A percentile compares a stretch with the other conserved stretches of the same genome.
phyloP scores from a whole-genome alignment of 2,113 vertebrate genomes.

The Sinocyclocheilus maitianheensis region DNA sequence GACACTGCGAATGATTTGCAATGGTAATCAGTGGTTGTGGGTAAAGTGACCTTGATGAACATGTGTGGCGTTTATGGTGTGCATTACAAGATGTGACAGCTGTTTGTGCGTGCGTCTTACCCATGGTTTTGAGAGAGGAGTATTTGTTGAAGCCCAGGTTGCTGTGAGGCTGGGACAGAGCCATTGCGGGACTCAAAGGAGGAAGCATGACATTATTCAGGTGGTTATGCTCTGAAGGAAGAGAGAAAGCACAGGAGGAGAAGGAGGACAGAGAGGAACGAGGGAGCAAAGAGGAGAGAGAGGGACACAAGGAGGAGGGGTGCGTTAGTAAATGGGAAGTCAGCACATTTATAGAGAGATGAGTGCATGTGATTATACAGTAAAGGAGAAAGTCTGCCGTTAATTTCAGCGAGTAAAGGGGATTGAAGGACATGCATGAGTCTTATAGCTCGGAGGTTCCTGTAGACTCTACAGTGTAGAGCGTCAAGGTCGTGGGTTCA shows the following conservation, averaged over 20 bases:
- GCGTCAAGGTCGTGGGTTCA: background rate
- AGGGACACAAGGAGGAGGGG: constrained; percentile 1
- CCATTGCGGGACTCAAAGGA: constrained; percentile 74
- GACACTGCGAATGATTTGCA: constrained; percentile 17
- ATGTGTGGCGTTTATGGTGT: background rate
- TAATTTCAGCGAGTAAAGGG: constrained; percentile 5
- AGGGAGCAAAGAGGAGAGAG: background rate
- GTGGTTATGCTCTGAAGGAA: constrained; percentile 72
- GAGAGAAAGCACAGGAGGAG: constrained; percentile 38
- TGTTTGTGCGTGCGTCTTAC: constrained; percentile 63
- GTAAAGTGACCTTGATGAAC: constrained; percentile 30
- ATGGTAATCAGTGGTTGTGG: constrained; percentile 32
- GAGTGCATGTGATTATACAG: constrained; percentile 20
- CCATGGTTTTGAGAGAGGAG: constrained; percentile 74
- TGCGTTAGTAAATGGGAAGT: constrained; percentile 20
- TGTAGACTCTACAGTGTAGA: background rate
- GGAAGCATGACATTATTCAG: constrained; percentile 76
- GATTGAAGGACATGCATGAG: background rate
- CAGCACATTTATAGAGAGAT: constrained; percentile 12
- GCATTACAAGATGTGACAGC: background rate
- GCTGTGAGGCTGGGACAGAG: constrained; percentile 78
- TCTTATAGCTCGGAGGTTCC: constrained; percentile 3
- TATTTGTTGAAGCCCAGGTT: constrained; percentile 80
- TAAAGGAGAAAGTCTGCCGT: background rate
- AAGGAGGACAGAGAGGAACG: constrained; percentile 15